Evolutionary conservation across 1,140 invertebrate species (phyloP), one percentile per base, ranked within the genome.

Genomic region (Saxidomus purpurata): DNA sequence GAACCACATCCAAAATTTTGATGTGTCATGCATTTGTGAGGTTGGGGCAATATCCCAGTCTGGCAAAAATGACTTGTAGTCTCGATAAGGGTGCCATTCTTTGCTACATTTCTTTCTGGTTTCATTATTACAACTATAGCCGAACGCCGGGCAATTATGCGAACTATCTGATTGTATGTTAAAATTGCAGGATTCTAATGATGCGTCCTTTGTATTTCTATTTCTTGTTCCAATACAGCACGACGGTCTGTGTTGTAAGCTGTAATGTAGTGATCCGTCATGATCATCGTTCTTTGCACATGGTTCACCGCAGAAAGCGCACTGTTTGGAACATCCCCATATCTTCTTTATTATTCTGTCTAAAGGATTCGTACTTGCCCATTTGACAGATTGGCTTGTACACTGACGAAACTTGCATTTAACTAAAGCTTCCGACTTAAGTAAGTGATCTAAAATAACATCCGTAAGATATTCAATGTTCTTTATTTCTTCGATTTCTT

Each of bases 271-370:
- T 8, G 28, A 31, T n/a, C 40, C 69, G 9, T 9, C 4, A 74
- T 74, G 69, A 38, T 25, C 36, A 8, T 74, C 34, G 22, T 47
- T 47, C 15, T 79, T 52, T 9, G 28, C 40, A 52, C 76, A 79
- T 49, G 76, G 76, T 79, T 79, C 76, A 43, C 76, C 40, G 52
- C 76, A 79, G n/a, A 49, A 79, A 11, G 43, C 6, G 28, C 76
- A 79, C 11, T 31, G 8, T 52, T 79, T 43, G 6, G 40, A 8
- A 52, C 76, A 79, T 8, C 43, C 43, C 43, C 40, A 79, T 17
- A 79, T 52, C 11, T 43, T 36, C 4, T 40, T 74, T 22, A 74
- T 40, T 28, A 40, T 38, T 40, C 36, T 38, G 1, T 1, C 31
- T 38, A 74, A 3, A 74, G 36, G 69, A 25, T 74, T 47, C 1